These are phyloP conservation scores for Epizoanthus ramosus DNA, from an alignment of 92 coral and sea anemone species.

Conservation along the genomic window DNA sequence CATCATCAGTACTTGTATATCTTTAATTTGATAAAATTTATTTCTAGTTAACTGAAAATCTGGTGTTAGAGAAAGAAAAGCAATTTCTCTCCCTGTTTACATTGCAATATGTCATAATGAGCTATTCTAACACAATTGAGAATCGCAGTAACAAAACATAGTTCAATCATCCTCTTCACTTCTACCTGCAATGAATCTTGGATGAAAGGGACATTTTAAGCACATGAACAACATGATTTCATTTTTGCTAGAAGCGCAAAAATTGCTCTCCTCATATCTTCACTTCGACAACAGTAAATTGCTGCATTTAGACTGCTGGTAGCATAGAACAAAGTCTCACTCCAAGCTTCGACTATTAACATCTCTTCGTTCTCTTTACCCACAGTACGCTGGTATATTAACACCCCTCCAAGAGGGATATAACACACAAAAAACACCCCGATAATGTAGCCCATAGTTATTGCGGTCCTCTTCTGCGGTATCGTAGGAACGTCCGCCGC, in stretches of 20 bases:
- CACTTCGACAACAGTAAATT: slow-evolving; percentile 23
- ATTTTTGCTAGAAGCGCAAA: not conserved
- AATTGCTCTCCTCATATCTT: slow-evolving; percentile 12
- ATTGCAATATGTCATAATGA: too few species aligned
- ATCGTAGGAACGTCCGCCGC: not conserved
- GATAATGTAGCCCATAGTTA: slow-evolving; percentile 40
- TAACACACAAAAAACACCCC: slow-evolving; percentile 16
- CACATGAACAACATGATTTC: not conserved
- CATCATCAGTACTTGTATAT: too few species aligned
- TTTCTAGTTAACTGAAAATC: too few species aligned
- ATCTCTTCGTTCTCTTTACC: not conserved
- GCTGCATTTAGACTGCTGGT: slow-evolving; percentile 35
- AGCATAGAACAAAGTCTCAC: slow-evolving; percentile 31
- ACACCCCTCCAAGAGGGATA: slow-evolving; percentile 22
- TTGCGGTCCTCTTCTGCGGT: not conserved
- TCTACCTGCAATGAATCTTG: too few species aligned
- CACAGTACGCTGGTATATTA: not conserved
- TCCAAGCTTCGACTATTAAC: slow-evolving; percentile 36
- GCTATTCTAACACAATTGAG: too few species aligned
- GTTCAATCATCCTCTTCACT: too few species aligned
- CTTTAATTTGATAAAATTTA: too few species aligned
- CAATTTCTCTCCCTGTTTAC: too few species aligned
- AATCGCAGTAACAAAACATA: too few species aligned
- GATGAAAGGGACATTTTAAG: not conserved
- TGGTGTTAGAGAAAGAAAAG: too few species aligned